Evolutionary conservation across 2,888 invertebrate species (phyloP).

Genomic region (Drosophila neonasuta): DNA sequence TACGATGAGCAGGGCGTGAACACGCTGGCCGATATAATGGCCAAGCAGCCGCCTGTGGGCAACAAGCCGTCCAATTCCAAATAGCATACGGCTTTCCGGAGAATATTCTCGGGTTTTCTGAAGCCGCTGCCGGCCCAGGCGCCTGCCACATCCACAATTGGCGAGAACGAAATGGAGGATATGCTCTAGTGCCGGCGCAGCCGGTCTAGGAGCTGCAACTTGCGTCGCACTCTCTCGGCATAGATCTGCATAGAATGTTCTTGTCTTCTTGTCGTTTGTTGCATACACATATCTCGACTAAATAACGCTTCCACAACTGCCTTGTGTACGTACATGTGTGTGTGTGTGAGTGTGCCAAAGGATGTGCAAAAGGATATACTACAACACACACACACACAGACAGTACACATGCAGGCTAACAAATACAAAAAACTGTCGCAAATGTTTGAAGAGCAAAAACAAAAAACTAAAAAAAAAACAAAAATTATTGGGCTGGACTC

Average conservation of each 20-base stretch:
- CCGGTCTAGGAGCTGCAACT: conserved; percentile 50
- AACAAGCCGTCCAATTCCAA: conserved; percentile 75
- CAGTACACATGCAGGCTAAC: conserved; percentile 10
- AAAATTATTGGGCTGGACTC: conserved; percentile 79
- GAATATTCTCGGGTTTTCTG: conserved; percentile 80
- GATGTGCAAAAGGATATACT: neutral
- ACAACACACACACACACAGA: neutral
- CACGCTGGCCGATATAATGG: conserved; percentile 87
- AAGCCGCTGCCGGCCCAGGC: conserved; percentile 80
- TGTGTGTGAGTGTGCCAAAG: conserved; percentile 11
- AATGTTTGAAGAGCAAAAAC: conserved; percentile 51
- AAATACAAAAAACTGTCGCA: conserved; percentile 45
- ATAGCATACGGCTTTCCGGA: conserved; percentile 81
- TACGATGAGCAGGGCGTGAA: conserved; percentile 89
- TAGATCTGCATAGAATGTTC: conserved; percentile 27
- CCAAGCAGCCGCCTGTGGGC: conserved; percentile 80
- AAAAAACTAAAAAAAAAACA: conserved; percentile 26
- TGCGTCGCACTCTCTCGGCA: conserved; percentile 67
- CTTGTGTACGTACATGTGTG: conserved; percentile 3
- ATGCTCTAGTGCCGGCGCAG: conserved; percentile 70
- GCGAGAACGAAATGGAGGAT: conserved; percentile 77
- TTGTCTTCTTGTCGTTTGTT: conserved; percentile 31
- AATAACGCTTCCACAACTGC: conserved; percentile 47
- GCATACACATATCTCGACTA: conserved; percentile 53
- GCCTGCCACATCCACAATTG: conserved; percentile 76